These are phyloP conservation scores for Spinus pinus DNA, from an alignment of 2,797 vertebrate species.

Conservation along the genomic window DNA sequence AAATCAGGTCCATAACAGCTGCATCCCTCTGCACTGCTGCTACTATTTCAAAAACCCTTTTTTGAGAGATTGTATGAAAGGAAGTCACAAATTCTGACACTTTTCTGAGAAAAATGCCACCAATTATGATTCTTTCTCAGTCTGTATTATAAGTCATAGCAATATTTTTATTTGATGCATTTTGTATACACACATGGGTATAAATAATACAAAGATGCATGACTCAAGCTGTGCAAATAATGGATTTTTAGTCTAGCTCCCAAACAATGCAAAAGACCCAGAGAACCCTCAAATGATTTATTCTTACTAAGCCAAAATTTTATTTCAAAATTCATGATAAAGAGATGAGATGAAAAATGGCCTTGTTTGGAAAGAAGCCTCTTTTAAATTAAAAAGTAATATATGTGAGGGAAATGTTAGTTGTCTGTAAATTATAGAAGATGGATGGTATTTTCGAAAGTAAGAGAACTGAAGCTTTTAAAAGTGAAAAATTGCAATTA, in stretches of 20 bases:
- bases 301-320: not conserved
- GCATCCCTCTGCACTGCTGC: not conserved
- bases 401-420: not conserved
- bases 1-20: not conserved
- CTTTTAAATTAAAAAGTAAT: not conserved
- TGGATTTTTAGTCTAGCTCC: not conserved
- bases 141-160: not conserved
- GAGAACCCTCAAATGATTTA: not conserved
- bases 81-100: not conserved
- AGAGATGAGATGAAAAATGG: not conserved
- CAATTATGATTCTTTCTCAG: not conserved
- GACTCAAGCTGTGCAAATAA: slow-evolving; percentile 35
- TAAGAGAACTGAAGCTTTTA: not conserved
- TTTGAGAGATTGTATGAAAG: not conserved
- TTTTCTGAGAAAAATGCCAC: not conserved
- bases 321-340: not conserved
- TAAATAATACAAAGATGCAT: not conserved
- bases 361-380: not conserved
- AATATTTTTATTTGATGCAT: slow-evolving; percentile 41
- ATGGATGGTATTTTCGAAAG: not conserved
- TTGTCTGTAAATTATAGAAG: not conserved
- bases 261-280: not conserved
- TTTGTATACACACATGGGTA: not conserved
- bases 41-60: not conserved
- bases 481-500: not conserved